Percentiles rank a stretch among this genome's conserved stretches.
Evolutionary conservation across 2,113 vertebrate genomes (phyloP).

Genomic region (Oreochromis aureus): DNA sequence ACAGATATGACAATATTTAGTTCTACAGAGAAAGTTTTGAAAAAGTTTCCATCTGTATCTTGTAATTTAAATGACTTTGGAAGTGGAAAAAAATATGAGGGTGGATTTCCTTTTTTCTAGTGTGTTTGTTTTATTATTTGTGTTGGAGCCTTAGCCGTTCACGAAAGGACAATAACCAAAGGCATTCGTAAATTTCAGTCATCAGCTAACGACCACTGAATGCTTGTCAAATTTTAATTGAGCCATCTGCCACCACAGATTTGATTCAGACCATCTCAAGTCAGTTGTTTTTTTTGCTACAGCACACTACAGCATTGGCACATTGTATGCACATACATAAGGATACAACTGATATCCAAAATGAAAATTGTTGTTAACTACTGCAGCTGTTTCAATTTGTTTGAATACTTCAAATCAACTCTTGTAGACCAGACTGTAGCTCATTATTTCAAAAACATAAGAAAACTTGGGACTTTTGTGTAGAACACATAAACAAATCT

Average conservation of each 20-base stretch:
- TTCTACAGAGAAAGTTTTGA: neutral
- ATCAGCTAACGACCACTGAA: neutral
- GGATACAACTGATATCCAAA: neutral
- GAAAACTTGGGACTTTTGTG: neutral
- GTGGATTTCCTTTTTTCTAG: neutral
- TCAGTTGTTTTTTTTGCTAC: neutral
- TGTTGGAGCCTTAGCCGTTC: neutral
- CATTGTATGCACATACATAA: neutral
- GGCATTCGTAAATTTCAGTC: conserved; percentile 23
- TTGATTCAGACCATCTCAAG: neutral
- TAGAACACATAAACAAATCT: neutral
- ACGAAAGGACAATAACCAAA: conserved; percentile 38
- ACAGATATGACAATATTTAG: neutral
- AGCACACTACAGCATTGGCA: neutral
- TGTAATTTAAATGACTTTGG: neutral
- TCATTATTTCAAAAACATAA: neutral
- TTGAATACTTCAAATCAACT: neutral
- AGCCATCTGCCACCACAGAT: conserved; percentile 43
- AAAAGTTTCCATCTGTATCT: neutral
- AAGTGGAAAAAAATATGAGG: neutral
- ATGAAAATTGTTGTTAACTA: neutral
- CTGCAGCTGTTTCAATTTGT: neutral
- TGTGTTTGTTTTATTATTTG: neutral
- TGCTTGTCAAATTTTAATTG: conserved; percentile 46
- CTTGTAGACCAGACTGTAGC: neutral